Conservation (phyloP, 2,113 vertebrate genomes). For the Heteronetta atricapilla region DNA sequence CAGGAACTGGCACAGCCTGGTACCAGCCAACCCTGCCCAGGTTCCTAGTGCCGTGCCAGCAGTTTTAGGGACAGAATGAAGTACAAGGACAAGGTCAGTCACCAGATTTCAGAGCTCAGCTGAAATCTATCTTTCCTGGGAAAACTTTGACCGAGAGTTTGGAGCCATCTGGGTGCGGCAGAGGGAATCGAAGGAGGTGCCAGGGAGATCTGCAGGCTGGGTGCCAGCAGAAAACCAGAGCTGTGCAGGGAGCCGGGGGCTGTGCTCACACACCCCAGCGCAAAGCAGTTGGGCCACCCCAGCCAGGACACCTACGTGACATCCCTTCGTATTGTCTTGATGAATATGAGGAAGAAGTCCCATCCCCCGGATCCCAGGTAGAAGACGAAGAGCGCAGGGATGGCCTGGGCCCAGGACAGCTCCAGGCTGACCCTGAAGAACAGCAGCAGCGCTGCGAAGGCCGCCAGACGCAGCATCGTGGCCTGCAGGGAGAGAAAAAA, state of each 20-base stretch:
- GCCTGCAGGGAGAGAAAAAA: constrained; percentile 57
- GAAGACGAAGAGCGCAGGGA: constrained; percentile 84
- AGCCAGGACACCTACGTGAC: constrained; percentile 83
- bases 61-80: constrained; percentile 5
- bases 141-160: neutral
- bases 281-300: neutral
- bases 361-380: constrained; percentile 92
- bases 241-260: neutral
- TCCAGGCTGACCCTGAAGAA: constrained; percentile 83
- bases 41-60: neutral
- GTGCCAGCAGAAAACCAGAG: neutral
- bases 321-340: constrained; percentile 89
- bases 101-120: neutral
- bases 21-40: neutral
- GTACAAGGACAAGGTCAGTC: neutral
- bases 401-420: constrained; percentile 88
- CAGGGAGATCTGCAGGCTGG: neutral
- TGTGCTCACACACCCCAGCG: neutral
- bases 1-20: neutral
- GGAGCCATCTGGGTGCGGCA: fast-evolving
- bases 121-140: constrained; percentile 7
- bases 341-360: constrained; percentile 84
- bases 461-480: constrained; percentile 87
- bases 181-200: neutral
- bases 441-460: constrained; percentile 84